These are phyloP conservation scores for Passer domesticus DNA, from an alignment of 2,113 vertebrate genomes.

Conservation along the genomic window DNA sequence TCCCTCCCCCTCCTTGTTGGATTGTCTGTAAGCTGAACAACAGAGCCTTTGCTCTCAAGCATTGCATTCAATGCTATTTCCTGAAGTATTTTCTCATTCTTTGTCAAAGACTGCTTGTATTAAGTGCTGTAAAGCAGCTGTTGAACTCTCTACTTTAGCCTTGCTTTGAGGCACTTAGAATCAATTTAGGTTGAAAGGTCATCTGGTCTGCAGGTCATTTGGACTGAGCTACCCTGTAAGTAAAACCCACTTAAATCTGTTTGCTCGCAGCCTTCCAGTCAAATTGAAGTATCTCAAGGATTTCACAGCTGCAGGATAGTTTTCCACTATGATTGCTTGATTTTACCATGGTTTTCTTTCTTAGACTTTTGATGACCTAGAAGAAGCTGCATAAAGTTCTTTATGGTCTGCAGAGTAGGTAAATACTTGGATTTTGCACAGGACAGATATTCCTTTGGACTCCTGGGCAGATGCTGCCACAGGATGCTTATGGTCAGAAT, in stretches of 20 bases:
- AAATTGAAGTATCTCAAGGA: not conserved
- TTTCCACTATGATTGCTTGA: not conserved
- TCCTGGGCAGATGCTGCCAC: not conserved
- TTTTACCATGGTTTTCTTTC: not conserved
- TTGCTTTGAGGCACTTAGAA: not conserved
- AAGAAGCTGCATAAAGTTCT: not conserved
- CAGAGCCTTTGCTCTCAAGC: not conserved
- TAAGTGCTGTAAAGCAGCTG: not conserved
- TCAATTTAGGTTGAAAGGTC: not conserved
- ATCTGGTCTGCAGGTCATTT: not conserved
- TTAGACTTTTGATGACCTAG: not conserved
- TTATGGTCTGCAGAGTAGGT: not conserved
- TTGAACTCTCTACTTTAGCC: not conserved
- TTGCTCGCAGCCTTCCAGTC: not conserved
- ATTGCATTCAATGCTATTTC: not conserved
- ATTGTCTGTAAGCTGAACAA: not conserved
- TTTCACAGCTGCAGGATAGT: not conserved
- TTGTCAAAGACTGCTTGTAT: not conserved
- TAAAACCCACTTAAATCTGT: not conserved
- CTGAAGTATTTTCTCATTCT: not conserved
- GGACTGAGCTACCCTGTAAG: not conserved
- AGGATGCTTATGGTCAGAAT: not conserved
- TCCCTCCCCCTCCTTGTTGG: not conserved
- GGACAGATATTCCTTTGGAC: not conserved
- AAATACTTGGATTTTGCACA: not conserved